Evolutionary conservation across 2,797 vertebrate genomes (phyloP).

Genomic region (Bufotes viridis): DNA sequence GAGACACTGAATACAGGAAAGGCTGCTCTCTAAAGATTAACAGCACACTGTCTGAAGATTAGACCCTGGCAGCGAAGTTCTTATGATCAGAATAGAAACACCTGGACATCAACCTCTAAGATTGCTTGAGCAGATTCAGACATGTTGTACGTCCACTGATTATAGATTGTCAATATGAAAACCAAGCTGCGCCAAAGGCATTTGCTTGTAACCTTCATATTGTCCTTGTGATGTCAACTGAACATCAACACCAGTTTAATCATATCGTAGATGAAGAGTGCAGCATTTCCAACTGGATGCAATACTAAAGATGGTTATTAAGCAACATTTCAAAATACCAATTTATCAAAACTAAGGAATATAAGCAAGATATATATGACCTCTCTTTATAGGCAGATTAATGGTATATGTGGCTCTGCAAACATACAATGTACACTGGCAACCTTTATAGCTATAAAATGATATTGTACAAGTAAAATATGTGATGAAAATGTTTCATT

Average conservation of each 20-base stretch:
- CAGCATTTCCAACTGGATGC: background rate
- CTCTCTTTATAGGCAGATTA: background rate
- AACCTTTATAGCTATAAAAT: background rate
- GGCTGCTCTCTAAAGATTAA: slow-evolving; percentile 58
- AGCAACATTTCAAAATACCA: background rate
- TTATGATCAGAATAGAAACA: slow-evolving; percentile 51
- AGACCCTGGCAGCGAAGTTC: slow-evolving; percentile 37
- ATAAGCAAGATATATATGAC: no score
- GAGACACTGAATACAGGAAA: slow-evolving; percentile 37
- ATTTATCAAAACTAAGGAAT: background rate
- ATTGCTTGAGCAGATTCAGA: slow-evolving; percentile 43
- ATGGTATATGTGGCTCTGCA: background rate
- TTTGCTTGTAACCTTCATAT: slow-evolving; percentile 45
- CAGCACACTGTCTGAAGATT: slow-evolving; percentile 53
- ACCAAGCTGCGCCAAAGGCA: slow-evolving; percentile 7
- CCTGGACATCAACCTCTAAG: slow-evolving; percentile 46
- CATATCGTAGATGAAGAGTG: slow-evolving; percentile 4
- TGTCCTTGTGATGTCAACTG: slow-evolving; percentile 44
- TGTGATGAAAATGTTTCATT: background rate
- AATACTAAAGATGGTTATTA: background rate
- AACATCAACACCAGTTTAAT: slow-evolving; percentile 14
- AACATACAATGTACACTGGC: background rate
- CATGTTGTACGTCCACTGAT: slow-evolving; percentile 43
- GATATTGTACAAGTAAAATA: background rate
- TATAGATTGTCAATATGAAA: slow-evolving; percentile 47